Evolutionary conservation across 2,888 invertebrate species (phyloP).

Genomic region (Tenthredo scrophulariae): DNA sequence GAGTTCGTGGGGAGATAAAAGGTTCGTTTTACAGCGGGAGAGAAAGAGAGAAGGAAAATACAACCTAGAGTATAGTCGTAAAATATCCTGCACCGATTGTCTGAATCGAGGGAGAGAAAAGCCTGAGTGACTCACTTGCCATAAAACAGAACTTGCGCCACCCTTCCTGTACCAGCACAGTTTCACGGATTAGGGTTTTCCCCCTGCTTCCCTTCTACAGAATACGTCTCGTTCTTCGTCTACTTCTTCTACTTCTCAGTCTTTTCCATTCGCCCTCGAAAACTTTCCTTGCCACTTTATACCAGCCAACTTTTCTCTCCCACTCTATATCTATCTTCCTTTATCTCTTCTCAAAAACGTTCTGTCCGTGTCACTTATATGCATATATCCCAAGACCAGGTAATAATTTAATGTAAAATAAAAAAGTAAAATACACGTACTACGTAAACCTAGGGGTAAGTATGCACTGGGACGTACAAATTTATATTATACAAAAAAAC

Average conservation of each 20-base stretch:
- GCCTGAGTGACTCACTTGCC: slow-evolving; percentile 67
- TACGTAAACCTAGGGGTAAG: not conserved
- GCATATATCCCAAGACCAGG: not conserved
- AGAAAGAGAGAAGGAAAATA: not conserved
- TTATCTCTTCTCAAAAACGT: not conserved
- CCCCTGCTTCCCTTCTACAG: not conserved
- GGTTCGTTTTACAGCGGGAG: not conserved
- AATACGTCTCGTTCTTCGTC: not conserved
- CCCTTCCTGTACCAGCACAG: slow-evolving; percentile 18
- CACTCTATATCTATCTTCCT: not conserved
- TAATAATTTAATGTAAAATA: not conserved
- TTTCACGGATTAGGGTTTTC: slow-evolving; percentile 23
- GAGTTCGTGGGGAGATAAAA: not conserved
- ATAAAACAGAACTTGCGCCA: slow-evolving; percentile 64
- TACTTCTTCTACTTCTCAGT: not conserved
- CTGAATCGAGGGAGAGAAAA: slow-evolving; percentile 37
- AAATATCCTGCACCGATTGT: slow-evolving; percentile 38
- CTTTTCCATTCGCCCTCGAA: not conserved
- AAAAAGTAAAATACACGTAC: not conserved
- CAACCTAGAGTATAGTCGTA: not conserved
- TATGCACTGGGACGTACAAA: not conserved
- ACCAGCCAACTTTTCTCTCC: not conserved
- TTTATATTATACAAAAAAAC: not conserved
- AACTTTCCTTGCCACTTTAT: not conserved
- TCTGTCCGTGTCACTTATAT: not conserved